A percentile compares a stretch with the other conserved stretches of the same genome.
Evolutionary conservation across 2,888 invertebrate species (phyloP).

Genomic region (Cryptops parisi): DNA sequence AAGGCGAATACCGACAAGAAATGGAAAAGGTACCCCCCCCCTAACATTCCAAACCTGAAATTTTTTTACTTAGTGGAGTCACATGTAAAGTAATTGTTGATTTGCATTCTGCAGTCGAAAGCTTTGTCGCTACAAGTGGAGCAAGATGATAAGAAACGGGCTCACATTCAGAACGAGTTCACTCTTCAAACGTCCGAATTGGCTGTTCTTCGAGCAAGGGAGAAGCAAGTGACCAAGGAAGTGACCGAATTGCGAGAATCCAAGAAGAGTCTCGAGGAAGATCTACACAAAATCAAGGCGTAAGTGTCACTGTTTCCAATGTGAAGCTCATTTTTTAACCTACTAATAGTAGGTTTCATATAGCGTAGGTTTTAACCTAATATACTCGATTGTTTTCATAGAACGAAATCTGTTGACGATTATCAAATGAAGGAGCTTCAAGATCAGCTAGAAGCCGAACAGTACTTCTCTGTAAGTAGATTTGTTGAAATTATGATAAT

Average conservation of each 20-base stretch:
- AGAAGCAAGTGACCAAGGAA: conserved; percentile 55
- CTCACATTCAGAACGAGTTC: conserved; percentile 65
- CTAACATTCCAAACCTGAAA: too few relatives aligned
- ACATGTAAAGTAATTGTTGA: background rate
- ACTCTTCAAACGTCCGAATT: conserved; percentile 53
- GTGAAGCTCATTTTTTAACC: too few relatives aligned
- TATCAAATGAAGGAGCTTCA: conserved; percentile 78
- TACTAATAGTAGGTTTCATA: too few relatives aligned
- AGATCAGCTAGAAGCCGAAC: conserved; percentile 88
- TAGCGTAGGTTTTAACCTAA: too few relatives aligned
- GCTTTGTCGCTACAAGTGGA: conserved; percentile 74
- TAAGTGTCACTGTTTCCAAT: conserved; percentile 23
- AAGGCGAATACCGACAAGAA: conserved; percentile 82
- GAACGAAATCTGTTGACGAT: conserved; percentile 47
- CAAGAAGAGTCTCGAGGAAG: conserved; percentile 57
- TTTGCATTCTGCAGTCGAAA: conserved; percentile 42
- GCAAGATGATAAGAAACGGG: conserved; percentile 76
- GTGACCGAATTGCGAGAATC: conserved; percentile 50
- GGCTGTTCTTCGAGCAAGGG: conserved; percentile 52
- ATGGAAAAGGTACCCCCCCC: conserved; percentile 55
- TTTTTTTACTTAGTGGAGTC: background rate
- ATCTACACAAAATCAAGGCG: conserved; percentile 55
- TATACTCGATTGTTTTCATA: conserved; percentile 14
- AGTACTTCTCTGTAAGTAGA: conserved; percentile 67
- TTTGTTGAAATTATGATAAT: too few relatives aligned